Percentiles rank a stretch among this genome's conserved stretches.
phyloP scores from a whole-genome alignment of 2,797 vertebrate genomes.

The Gila robusta region DNA sequence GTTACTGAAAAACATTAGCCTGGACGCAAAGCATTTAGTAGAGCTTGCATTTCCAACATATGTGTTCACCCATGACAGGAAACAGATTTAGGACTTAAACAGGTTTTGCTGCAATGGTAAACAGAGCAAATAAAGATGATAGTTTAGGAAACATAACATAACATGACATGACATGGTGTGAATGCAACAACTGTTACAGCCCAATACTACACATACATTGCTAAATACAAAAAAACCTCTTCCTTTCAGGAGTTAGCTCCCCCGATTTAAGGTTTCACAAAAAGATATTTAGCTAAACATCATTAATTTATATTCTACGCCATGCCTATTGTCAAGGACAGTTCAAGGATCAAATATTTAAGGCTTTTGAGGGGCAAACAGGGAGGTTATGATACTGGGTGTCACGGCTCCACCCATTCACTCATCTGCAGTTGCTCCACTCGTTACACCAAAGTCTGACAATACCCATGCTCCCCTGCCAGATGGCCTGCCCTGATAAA shows the following conservation, averaged over 20 bases:
- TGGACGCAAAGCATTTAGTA: conserved; percentile 5
- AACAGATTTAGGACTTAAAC: conserved; percentile 72
- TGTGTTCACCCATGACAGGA: conserved; percentile 62
- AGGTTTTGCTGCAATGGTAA: conserved; percentile 70
- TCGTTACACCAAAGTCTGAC: conserved; percentile 53
- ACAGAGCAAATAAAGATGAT: conserved; percentile 68
- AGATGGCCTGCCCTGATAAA: conserved; percentile 47
- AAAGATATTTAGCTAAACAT: conserved; percentile 59
- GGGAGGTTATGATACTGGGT: conserved; percentile 72
- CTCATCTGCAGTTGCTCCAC: conserved; percentile 58
- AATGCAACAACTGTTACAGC: conserved; percentile 76
- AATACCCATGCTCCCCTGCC: conserved; percentile 41
- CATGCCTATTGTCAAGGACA: conserved; percentile 74
- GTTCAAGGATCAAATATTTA: conserved; percentile 85
- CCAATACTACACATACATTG: conserved; percentile 81
- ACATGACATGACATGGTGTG: conserved; percentile 66
- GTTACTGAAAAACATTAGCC: conserved; percentile 14
- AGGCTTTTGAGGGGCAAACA: conserved; percentile 88
- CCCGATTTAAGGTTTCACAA: conserved; percentile 71
- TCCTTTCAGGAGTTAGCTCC: conserved; percentile 71
- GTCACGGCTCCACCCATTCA: conserved; percentile 75
- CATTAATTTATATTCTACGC: conserved; percentile 64
- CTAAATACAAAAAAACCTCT: conserved; percentile 72
- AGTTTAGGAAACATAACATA: conserved; percentile 60
- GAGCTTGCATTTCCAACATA: conserved; percentile 11